Conservation (phyloP, 23 tunicate species). For the Styela clava region DNA sequence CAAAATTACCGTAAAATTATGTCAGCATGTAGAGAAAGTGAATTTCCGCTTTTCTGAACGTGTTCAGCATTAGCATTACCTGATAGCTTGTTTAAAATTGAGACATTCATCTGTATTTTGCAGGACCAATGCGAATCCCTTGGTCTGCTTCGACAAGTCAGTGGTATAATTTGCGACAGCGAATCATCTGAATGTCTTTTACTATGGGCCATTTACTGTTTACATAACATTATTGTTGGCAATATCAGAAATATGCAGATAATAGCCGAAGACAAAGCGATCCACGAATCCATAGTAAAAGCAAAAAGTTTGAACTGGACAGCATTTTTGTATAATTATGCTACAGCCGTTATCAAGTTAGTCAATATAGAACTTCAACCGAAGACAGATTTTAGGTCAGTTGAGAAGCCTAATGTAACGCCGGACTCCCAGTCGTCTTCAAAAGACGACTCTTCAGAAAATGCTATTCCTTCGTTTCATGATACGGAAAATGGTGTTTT, state of each 20-base stretch:
- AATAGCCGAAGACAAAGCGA: conserved; percentile 3
- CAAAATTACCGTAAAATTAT: too few relatives aligned
- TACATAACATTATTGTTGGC: conserved; percentile 59
- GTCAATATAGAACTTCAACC: conserved; percentile 32
- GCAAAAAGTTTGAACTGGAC: conserved; percentile 32
- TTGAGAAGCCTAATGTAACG: neutral
- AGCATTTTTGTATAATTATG: conserved; percentile 59
- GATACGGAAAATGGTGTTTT: neutral
- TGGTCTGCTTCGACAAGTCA: conserved; percentile 34
- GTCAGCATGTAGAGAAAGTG: neutral
- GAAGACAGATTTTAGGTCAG: neutral
- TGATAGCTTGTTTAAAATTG: too few relatives aligned
- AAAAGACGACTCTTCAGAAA: neutral
- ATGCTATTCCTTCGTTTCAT: neutral
- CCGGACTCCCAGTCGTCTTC: neutral
- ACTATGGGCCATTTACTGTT: conserved; percentile 75
- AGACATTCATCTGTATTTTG: neutral
- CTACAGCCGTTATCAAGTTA: conserved; percentile 43
- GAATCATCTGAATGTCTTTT: conserved; percentile 21
- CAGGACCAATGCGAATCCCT: conserved; percentile 39
- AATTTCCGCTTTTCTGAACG: neutral
- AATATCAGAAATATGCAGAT: conserved; percentile 58
- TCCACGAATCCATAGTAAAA: conserved; percentile 6
- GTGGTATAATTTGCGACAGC: conserved; percentile 19
- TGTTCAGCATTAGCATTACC: too few relatives aligned